Conservation (phyloP, 2,113 vertebrate genomes). For the Cyphomyrus discorhynchus region DNA sequence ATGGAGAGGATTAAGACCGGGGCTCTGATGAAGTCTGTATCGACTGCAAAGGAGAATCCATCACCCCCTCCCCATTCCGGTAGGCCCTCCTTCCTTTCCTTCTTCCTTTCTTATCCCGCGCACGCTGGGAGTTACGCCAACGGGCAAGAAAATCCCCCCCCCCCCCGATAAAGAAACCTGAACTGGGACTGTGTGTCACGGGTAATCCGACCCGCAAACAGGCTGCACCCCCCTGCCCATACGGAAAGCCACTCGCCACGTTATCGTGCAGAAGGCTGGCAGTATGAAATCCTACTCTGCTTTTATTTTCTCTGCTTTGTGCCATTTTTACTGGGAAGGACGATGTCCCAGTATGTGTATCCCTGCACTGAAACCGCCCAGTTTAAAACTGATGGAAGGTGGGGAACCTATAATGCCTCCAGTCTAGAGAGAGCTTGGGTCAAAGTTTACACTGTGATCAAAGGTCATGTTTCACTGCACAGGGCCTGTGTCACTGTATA, state of each 20-base stretch:
- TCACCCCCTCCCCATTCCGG: constrained; percentile 14
- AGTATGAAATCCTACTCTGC: not conserved
- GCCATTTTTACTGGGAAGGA: not conserved
- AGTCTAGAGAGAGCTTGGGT: not conserved
- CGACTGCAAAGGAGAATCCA: constrained; percentile 38
- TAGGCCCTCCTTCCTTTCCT: no score
- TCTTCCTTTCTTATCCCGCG: not conserved
- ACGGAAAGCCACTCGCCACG: not conserved
- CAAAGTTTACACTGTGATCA: not conserved
- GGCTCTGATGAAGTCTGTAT: constrained; percentile 41
- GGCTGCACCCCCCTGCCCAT: not conserved
- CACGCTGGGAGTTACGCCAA: not conserved
- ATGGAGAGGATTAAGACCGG: constrained; percentile 43
- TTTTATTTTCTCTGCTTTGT: not conserved
- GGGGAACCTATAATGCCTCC: not conserved
- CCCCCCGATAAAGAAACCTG: not conserved
- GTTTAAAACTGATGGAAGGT: not conserved
- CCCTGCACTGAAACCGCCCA: not conserved
- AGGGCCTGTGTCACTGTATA: not conserved
- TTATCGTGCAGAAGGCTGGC: not conserved
- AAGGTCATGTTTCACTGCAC: not conserved
- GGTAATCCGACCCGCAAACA: not conserved
- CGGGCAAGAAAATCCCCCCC: not conserved
- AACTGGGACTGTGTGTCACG: not conserved
- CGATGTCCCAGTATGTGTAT: not conserved